Percentiles rank a stretch among this genome's conserved stretches.
These are phyloP conservation scores for Microplitis manilae DNA, from an alignment of 2,888 invertebrate species.

Conservation along the genomic window DNA sequence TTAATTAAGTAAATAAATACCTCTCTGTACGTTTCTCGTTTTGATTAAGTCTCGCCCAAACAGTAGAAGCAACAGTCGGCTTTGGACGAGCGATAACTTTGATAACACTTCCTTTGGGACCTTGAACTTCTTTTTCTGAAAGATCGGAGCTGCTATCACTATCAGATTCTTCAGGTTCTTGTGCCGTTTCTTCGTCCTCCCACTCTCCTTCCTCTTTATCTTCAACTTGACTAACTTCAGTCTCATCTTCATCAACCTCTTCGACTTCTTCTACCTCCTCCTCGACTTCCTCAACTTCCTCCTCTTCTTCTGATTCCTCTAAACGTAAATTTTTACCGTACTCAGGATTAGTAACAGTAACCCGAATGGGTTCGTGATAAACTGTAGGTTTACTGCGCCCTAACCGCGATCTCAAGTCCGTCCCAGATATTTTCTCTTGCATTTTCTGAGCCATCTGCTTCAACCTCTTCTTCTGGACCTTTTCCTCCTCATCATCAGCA, in stretches of 20 bases:
- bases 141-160: slow-evolving; percentile 57
- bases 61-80: slow-evolving; percentile 71
- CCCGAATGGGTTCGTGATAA: slow-evolving; percentile 63
- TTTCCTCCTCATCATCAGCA: slow-evolving; percentile 88
- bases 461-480: slow-evolving; percentile 70
- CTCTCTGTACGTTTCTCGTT: slow-evolving; percentile 56
- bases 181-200: slow-evolving; percentile 53
- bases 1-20: slow-evolving; percentile 43
- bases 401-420: slow-evolving; percentile 63
- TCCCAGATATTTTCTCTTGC: slow-evolving; percentile 32
- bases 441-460: slow-evolving; percentile 56
- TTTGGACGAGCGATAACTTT: slow-evolving; percentile 73
- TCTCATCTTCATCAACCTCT: slow-evolving; percentile 48
- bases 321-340: slow-evolving; percentile 12
- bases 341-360: slow-evolving; percentile 60
- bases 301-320: slow-evolving; percentile 1
- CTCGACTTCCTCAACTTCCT: slow-evolving; percentile 49
- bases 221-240: slow-evolving; percentile 53
- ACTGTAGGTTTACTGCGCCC: slow-evolving; percentile 51
- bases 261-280: slow-evolving; percentile 51
- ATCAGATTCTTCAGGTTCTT: slow-evolving; percentile 50
- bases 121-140: slow-evolving; percentile 76
- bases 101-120: slow-evolving; percentile 71
- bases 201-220: slow-evolving; percentile 51
- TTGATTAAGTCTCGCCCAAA: slow-evolving; percentile 76